Base-by-base conservation (phyloP, 2,888 invertebrate genomes). In the Aspidiotus rigidus region DNA sequence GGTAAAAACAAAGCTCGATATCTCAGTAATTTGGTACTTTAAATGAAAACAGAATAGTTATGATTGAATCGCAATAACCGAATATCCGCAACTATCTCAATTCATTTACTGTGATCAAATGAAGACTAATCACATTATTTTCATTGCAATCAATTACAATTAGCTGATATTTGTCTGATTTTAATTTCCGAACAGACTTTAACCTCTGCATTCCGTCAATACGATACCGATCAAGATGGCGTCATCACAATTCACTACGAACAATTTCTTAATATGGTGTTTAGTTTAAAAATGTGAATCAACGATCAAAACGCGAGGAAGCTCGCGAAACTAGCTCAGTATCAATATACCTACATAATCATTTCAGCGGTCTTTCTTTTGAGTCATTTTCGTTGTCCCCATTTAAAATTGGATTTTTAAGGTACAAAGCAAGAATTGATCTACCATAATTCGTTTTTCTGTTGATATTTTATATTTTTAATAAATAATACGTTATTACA, bases 241-340 rank as follows among this genome's bases (percentile, higher is more conserved):
- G 86, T 93, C 70, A 95, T 97, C 73, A 90, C 90, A 67, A 93
- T 97, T 75, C 89, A 92, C 75, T 97, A 96, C 76, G 96, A 97
- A 80, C 93, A 96, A 78, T 97, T 97, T 79, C 83, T 97, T 70
- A 87, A 87, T 75, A 90, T 96, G 87, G 94, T 96, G 42, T 81
- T 83, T 64, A 73, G 73, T 69, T 60, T 75, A 9, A 74, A 74
- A 70, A 69, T 71, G 7, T 74, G 70, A 72, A 64, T 49, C 57
- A 49, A 49, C 49, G n/a, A 49, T 28, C 28, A 28, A 28, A 28
- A 28, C 5, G 28, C 28, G 28, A 28, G 5, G 5, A 28, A 28
- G 41, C 15, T 39, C 42, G 55, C 55, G 41, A 56, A 56, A 60
- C 55, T 64, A 42, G 17, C 56, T 62, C 44, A 28, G 13, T 53